Evolutionary conservation across 2,797 vertebrate genomes (phyloP).

Genomic region (Microctenopoma stevenorrisi): DNA sequence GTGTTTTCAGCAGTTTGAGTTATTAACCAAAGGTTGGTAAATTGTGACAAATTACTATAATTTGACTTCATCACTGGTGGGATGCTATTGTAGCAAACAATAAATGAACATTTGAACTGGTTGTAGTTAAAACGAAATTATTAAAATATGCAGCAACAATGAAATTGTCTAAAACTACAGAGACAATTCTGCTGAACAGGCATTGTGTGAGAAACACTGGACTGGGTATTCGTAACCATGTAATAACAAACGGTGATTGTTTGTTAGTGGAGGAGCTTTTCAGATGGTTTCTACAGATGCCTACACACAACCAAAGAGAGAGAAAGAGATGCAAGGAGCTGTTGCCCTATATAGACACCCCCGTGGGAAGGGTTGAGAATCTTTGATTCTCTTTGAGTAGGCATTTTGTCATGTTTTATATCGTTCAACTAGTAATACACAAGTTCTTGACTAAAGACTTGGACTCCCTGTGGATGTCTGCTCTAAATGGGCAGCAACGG

Average conservation of each 20-base stretch:
- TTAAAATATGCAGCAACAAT: background rate
- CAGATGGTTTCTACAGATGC: constrained; percentile 31
- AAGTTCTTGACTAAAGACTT: constrained; percentile 81
- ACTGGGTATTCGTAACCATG: background rate
- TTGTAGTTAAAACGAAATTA: background rate
- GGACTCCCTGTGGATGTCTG: constrained; percentile 77
- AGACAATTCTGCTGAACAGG: background rate
- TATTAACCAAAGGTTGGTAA: constrained; percentile 55
- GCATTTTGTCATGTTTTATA: constrained; percentile 87
- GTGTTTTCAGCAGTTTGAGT: constrained; percentile 37
- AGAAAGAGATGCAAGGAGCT: constrained; percentile 58
- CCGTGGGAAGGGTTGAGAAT: constrained; percentile 77
- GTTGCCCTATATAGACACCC: constrained; percentile 81
- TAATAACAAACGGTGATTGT: constrained; percentile 29
- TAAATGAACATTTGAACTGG: background rate
- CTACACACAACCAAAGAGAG: constrained; percentile 26
- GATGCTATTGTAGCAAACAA: constrained; percentile 5
- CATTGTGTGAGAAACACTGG: background rate
- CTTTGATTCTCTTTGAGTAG: constrained; percentile 82
- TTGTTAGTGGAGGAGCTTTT: constrained; percentile 40
- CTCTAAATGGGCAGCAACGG: constrained; percentile 73
- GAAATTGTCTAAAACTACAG: background rate
- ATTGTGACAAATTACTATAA: constrained; percentile 57
- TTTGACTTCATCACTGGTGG: constrained; percentile 24
- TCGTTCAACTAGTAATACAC: constrained; percentile 84